Conservation (phyloP, 2,888 invertebrate species). For the Leptogaster cylindrica region DNA sequence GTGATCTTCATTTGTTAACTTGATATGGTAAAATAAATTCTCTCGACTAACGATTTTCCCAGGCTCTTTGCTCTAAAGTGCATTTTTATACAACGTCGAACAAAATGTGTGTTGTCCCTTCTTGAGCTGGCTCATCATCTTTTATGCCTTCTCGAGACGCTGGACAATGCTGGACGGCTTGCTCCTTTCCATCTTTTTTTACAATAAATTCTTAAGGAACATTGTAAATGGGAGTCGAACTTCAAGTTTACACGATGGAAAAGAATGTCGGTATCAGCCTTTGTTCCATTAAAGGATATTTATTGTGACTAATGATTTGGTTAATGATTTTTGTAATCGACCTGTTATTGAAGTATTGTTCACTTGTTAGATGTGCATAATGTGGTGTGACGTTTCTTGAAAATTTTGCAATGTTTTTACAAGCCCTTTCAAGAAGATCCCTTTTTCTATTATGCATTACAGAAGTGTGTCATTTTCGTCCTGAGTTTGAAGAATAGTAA, state of each 20-base stretch:
- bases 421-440: no score
- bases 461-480: no score
- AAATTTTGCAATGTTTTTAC: no score
- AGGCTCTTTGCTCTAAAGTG: conserved; percentile 15
- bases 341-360: not conserved
- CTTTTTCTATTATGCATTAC: no score
- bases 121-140: conserved; percentile 16
- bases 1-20: conserved; percentile 46
- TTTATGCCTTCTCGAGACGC: conserved; percentile 16
- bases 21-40: conserved; percentile 44
- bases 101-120: conserved; percentile 14
- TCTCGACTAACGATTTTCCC: conserved; percentile 31
- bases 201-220: not conserved
- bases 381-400: not conserved
- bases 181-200: not conserved
- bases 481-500: no score
- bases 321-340: conserved; percentile 1
- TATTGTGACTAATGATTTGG: conserved; percentile 24
- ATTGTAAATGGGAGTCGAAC: not conserved
- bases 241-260: conserved; percentile 3
- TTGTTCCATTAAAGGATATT: conserved; percentile 31
- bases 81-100: not conserved
- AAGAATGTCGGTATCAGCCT: conserved; percentile 21
- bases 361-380: conserved; percentile 8
- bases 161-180: conserved; percentile 11